Conservation (phyloP, 2,797 vertebrate genomes). For the Sebastes vulpes region DNA sequence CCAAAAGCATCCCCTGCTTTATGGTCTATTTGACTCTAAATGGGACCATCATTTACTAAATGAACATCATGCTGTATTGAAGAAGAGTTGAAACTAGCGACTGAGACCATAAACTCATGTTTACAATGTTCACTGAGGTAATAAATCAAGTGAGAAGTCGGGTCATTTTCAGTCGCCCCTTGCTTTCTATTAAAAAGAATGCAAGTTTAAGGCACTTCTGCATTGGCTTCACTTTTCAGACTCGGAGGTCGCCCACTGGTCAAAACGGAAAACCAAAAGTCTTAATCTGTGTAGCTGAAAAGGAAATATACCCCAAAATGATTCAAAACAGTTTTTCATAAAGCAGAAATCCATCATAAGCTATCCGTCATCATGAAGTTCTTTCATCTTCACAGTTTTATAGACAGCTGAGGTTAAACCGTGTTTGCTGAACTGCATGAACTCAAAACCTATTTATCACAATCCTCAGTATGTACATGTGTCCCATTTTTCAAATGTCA, state of each 20-base stretch:
- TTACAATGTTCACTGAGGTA: no score
- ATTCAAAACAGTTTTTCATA: neutral
- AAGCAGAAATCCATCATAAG: neutral
- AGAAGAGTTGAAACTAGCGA: no score
- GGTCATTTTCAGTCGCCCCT: no score
- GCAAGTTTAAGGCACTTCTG: no score
- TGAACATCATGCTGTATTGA: no score
- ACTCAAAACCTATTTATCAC: neutral
- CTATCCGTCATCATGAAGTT: neutral
- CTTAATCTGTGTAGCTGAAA: neutral
- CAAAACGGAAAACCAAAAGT: neutral
- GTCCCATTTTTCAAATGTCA: constrained; percentile 22
- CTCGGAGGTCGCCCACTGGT: neutral
- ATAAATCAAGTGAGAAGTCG: no score
- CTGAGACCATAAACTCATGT: no score
- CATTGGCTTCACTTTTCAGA: no score
- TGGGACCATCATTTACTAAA: no score
- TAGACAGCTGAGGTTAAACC: neutral
- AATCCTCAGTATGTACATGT: neutral
- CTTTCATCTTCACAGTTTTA: neutral
- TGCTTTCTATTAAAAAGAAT: no score
- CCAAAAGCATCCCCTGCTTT: no score
- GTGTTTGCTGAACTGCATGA: neutral
- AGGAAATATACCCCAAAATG: neutral
- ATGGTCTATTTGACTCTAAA: no score